Evolutionary conservation across 2,113 vertebrate genomes (phyloP), one percentile per base, ranked within the genome.

Genomic region (Laterallus jamaicensis): DNA sequence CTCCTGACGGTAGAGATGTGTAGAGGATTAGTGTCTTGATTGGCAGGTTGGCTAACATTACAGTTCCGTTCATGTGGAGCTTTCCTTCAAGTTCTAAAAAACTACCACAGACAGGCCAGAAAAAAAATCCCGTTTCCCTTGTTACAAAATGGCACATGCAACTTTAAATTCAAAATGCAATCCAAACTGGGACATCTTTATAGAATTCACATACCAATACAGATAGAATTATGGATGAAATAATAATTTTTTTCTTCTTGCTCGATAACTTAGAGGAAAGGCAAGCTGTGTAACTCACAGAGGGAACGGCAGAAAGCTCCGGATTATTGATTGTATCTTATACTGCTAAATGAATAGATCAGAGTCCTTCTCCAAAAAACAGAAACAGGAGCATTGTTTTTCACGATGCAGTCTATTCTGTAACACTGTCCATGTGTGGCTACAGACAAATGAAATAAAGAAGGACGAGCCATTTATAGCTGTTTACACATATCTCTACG

Each of bases 1-100:
- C 97, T 89, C 97, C 97, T 98, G 98, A 98, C 85, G 71, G 97
- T 86, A 96, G 97, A 98, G 98, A 98, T 98, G 97, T 98, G 98
- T 97, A 98, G 97, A 98, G 97, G 96, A 97, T 97, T 98, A 98
- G 96, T 82, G 75, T 85, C 31, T 97, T 98, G 98, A 99, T 97
- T 98, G 98, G 98, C 98, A 98, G 98, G 91, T 96, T 97, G 97
- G 97, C 98, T 98, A 98, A 97, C 98, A 97, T 98, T 97, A 95
- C 92, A 97, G 92, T 92, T 98, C 94, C 97, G 86, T 97, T 97
- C 97, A 97, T 97, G 92, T 97, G 97, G 98, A 98, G 95, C 91
- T 92, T 95, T 95, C 94, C 93, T 98, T 95, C 90, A 77, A 84
- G 64, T 97, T 97, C 93, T 96, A n/a, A 94, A 92, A 96, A 55